phyloP scores from a whole-genome alignment of 2,797 vertebrate species.

The Anisognathus igniventris region DNA sequence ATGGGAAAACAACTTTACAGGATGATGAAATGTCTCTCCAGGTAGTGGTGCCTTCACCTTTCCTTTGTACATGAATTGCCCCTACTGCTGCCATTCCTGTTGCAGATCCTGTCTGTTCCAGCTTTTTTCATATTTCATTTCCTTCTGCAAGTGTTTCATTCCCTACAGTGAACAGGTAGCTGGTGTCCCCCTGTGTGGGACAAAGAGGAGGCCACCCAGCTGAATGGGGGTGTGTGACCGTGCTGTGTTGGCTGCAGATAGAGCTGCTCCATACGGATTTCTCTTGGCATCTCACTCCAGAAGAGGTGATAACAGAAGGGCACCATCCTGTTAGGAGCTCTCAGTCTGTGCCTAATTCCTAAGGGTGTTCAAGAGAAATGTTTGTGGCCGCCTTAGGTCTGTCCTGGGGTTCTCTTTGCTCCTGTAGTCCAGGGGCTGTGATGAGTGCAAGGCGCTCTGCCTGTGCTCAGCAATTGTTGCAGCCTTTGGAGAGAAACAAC shows the following conservation, averaged over 20 bases:
- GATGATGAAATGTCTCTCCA: fast-evolving
- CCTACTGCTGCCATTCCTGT: not conserved
- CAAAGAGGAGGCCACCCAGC: not conserved
- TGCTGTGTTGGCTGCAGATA: not conserved
- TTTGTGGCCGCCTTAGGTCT: not conserved
- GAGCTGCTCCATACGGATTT: fast-evolving
- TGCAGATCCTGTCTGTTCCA: not conserved
- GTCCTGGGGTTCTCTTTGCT: not conserved
- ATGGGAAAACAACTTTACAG: not conserved
- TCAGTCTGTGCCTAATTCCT: not conserved
- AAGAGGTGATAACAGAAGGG: not conserved
- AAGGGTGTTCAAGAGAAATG: not conserved
- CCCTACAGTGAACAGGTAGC: fast-evolving
- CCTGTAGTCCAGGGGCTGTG: not conserved
- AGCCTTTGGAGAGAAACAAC: not conserved
- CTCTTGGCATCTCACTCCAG: not conserved
- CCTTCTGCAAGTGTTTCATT: fast-evolving
- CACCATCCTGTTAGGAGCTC: not conserved
- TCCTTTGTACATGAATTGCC: fast-evolving
- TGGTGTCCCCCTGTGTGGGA: fast-evolving
- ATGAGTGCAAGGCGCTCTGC: fast-evolving
- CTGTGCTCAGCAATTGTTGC: not conserved
- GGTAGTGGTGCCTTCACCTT: not conserved
- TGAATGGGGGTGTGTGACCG: fast-evolving
- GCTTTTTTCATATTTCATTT: fast-evolving